Base-by-base conservation (phyloP, 2,888 invertebrate genomes). In the Synergus japonicus region DNA sequence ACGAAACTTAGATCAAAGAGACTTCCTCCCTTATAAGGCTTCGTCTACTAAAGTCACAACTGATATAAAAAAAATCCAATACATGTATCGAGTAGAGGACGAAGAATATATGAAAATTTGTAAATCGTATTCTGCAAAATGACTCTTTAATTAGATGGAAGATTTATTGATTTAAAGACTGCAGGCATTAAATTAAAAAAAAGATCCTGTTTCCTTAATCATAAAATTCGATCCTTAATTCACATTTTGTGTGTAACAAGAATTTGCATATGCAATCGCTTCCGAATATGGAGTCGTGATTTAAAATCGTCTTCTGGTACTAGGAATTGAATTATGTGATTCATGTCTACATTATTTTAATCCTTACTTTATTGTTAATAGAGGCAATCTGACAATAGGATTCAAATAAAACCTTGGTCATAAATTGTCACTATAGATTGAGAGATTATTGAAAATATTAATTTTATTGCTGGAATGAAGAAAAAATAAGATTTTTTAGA, bases 1-100 rank as follows among this genome's bases (percentile, higher is more conserved):
- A 43, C 44, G 44, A 5, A 43, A 66, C 43, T 66, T 66, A 41
- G 18, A 66, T 66, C 18, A 18, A 13, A 66, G 9, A 66, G 66
- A 44, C 18, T 18, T 66, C 12, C 18, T 22, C 10, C n/a, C 12
- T 18, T 43, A 66, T 66, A 66, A 66, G 66, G 66, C 43, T 66
- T 66, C 66, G 44, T 66, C 44, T 66, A 44, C 41, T 65, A 41
- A 65, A 65, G 41, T n/a, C 65, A 41, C n/a, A 65, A 13, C 12
- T 65, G 65, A 41, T 43, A 65, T 15, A 29, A 29, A 65, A 65
- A 65, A 65, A 65, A 8, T 37, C 0, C 1, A 64, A 41, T 65
- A 15, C 15, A 43, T 65, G n/a, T 29, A 64, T 7, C 41, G 8
- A 43, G 1, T 65, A 3, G 10, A 41, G 2, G 41, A 10, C 49